phyloP scores from a whole-genome alignment of 2,113 vertebrate genomes.

The Bucco capensis region DNA sequence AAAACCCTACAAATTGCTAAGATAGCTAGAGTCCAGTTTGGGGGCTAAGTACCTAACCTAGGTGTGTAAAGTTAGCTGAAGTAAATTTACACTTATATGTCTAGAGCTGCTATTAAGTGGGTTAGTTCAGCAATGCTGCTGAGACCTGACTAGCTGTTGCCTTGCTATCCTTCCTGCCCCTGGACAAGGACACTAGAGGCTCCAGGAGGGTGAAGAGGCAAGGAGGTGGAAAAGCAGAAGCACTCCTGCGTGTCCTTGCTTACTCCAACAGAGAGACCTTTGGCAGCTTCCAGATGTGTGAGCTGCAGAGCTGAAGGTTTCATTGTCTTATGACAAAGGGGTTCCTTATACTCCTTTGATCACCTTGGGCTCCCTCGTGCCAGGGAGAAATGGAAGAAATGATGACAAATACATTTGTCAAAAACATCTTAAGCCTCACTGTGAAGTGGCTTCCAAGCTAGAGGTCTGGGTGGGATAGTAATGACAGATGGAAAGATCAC shows the following conservation, averaged over 20 bases:
- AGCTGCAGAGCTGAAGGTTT: neutral
- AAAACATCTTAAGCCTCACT: constrained; percentile 15
- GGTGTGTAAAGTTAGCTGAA: neutral
- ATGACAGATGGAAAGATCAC: constrained; percentile 20
- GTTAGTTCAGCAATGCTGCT: neutral
- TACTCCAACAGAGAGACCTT: neutral
- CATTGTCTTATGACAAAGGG: neutral
- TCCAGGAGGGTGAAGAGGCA: neutral
- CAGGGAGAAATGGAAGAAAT: neutral
- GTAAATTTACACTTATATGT: rapidly evolving
- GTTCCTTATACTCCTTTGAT: neutral
- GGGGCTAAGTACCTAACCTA: neutral
- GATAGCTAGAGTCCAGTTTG: neutral
- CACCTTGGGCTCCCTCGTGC: neutral
- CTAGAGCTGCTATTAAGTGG: neutral
- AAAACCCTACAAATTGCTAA: neutral
- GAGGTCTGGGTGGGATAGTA: constrained; percentile 22
- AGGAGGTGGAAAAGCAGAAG: neutral
- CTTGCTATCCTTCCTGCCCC: neutral
- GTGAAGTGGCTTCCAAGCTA: neutral
- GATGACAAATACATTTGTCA: neutral
- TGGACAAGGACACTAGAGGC: neutral
- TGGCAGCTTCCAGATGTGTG: neutral
- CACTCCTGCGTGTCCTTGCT: neutral
- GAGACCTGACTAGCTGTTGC: neutral